Percentiles rank a stretch among this genome's conserved stretches.
phyloP scores from a whole-genome alignment of 2,797 vertebrate species.

The Tenualosa thibaudeaui region DNA sequence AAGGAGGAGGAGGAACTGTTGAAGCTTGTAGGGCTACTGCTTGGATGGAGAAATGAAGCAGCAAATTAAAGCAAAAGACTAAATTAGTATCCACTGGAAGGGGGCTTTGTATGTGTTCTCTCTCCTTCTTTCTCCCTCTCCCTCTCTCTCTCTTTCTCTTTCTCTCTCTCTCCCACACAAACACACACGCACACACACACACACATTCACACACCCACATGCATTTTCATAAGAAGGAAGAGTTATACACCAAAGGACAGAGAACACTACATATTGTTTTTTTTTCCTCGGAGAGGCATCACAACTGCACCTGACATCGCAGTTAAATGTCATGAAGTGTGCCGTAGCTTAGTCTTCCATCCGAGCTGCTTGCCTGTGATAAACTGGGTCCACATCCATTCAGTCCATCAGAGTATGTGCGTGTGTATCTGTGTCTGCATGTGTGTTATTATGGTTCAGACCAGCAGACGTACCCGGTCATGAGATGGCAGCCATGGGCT shows the following conservation, averaged over 20 bases:
- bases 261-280: constrained; percentile 54
- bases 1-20: neutral
- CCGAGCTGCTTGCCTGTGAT: neutral
- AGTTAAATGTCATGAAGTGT: neutral
- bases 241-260: constrained; percentile 19
- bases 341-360: neutral
- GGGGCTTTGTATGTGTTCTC: neutral
- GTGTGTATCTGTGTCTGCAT: constrained; percentile 36
- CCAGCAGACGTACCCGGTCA: constrained; percentile 36
- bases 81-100: neutral
- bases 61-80: neutral
- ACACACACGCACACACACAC: constrained; percentile 14
- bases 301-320: constrained; percentile 4
- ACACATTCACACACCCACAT: constrained; percentile 27
- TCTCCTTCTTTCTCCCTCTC: neutral
- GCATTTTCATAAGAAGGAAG: neutral
- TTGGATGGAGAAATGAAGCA: neutral
- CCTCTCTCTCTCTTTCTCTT: neutral
- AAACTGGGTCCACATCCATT: constrained; percentile 7
- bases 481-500: constrained; percentile 29
- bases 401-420: constrained; percentile 40
- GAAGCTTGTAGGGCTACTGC: neutral
- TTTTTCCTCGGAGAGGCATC: constrained; percentile 21
- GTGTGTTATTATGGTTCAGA: constrained; percentile 26
- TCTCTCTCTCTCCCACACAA: neutral